These are phyloP conservation scores for Nesoenas mayeri DNA, from an alignment of 2,113 vertebrate species.

Conservation along the genomic window DNA sequence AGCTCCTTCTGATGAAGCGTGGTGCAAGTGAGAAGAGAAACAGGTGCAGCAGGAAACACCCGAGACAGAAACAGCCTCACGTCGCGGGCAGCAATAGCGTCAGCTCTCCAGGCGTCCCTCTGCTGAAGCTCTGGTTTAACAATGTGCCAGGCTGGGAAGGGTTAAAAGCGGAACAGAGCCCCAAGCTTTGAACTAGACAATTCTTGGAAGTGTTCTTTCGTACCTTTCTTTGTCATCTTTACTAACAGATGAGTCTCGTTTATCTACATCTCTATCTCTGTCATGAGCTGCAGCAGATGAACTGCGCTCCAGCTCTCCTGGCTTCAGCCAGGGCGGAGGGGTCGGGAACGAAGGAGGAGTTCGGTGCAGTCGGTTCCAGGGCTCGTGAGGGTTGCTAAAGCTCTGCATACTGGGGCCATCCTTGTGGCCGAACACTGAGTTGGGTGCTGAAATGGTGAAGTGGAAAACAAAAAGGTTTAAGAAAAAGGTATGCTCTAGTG, in stretches of 20 bases:
- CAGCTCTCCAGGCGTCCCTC: background rate
- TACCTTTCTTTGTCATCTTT: conserved; percentile 99
- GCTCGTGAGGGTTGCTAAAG: conserved; percentile 92
- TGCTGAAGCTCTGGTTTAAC: conserved; percentile 18
- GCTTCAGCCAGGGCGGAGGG: conserved; percentile 97
- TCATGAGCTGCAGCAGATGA: conserved; percentile 91
- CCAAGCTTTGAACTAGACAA: conserved; percentile 66
- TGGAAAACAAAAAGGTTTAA: conserved; percentile 82
- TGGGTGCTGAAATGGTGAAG: conserved; percentile 91
- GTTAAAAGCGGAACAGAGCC: conserved; percentile 60
- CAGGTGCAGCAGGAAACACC: background rate
- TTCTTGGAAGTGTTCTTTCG: conserved; percentile 76
- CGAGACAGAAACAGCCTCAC: background rate
- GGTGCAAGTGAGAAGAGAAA: conserved; percentile 12
- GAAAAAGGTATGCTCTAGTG: conserved; percentile 77
- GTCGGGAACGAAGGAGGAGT: conserved; percentile 98
- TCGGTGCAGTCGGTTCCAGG: conserved; percentile 98
- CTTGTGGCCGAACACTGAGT: conserved; percentile 96
- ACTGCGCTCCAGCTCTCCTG: conserved; percentile 92
- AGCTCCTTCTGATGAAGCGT: background rate
- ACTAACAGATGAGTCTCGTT: conserved; percentile 87
- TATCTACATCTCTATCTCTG: conserved; percentile 92
- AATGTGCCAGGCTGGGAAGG: conserved; percentile 69
- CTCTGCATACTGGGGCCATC: conserved; percentile 90
- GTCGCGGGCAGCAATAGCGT: background rate